Evolutionary conservation across 2,113 vertebrate genomes (phyloP), one percentile per base, ranked within the genome.

Genomic region (Siniperca chuatsi): DNA sequence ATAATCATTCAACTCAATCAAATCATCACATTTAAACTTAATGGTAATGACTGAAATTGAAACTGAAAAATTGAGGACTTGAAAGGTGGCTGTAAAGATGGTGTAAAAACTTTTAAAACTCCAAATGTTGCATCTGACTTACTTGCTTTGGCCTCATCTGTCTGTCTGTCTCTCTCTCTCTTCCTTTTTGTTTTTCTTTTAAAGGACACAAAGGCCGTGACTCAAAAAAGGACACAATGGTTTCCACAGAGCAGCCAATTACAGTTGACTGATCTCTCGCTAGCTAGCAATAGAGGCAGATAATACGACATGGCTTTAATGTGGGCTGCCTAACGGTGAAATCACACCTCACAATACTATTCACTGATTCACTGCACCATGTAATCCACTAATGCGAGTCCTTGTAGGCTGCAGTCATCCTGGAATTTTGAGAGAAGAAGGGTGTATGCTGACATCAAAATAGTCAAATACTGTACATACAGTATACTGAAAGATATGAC

Each of bases 201-300:
- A 42, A 80, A 80, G 10, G 60, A 78, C 64, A 79, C 64, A 77
- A 71, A 66, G 35, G 57, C 50, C 25, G 37, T 29, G 64, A 75
- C 55, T 79, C 37, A 72, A 72, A 80, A 48, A 50, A 44, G 25
- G 44, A 57, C 40, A 70, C 52, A 80, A 66, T 20, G 60, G 40
- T 75, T 78, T 78, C 60, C 65, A 72, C 69, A 48, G 57, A 87
- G 65, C 64, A 78, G 88, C 78, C 77, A 84, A 68, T 80, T 79
- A 76, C 55, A 25, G 50, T 20, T 57, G 78, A 89, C 67, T 65
- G 73, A 78, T 84, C 73, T 86, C 68, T 57, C 11, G 15, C 73
- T 37, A 6, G 33, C 40, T 13, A 33, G 71, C 65, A 54, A 46
- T 58, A 68, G 44, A 75, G 74, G 25, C 75, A 42, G 52, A 65